Evolutionary conservation across 1,140 invertebrate species (phyloP).

Genomic region (Colletes gigas): DNA sequence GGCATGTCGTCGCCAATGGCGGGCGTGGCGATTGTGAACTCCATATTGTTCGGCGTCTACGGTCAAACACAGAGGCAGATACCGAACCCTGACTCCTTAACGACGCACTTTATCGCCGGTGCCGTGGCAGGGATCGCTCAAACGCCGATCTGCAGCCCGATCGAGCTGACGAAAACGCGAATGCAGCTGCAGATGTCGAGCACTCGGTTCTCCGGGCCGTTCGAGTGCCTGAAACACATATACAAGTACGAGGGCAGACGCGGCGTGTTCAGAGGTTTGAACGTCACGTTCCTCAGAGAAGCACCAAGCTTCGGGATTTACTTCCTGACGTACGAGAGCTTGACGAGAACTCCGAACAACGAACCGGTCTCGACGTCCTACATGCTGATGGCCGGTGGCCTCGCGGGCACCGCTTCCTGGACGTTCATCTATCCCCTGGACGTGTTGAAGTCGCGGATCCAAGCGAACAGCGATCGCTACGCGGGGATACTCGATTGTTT

Average conservation of each 20-base stretch:
- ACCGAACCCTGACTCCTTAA: constrained; percentile 84
- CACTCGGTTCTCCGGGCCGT: constrained; percentile 80
- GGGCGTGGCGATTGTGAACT: constrained; percentile 93
- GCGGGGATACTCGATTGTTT: constrained; percentile 87
- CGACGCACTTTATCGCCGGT: constrained; percentile 88
- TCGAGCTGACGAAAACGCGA: constrained; percentile 93
- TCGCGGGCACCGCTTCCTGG: constrained; percentile 93
- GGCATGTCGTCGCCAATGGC: constrained; percentile 93
- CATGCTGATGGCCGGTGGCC: constrained; percentile 89
- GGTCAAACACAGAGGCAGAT: constrained; percentile 87
- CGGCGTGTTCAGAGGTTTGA: constrained; percentile 89
- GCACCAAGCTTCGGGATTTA: constrained; percentile 88
- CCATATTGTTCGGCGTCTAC: constrained; percentile 95
- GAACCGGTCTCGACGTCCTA: constrained; percentile 80
- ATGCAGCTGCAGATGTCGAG: constrained; percentile 84
- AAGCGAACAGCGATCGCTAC: constrained; percentile 87
- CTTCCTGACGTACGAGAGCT: constrained; percentile 81
- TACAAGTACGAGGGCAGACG: constrained; percentile 84
- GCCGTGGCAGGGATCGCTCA: constrained; percentile 88
- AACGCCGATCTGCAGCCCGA: constrained; percentile 90
- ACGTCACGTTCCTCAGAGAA: constrained; percentile 89
- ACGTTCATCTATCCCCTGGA: constrained; percentile 92
- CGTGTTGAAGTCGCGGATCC: constrained; percentile 93
- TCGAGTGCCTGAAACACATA: constrained; percentile 86
- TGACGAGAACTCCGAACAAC: constrained; percentile 64